A percentile compares a stretch with the other conserved stretches of the same genome.
Conservation (phyloP, 1,140 invertebrate genomes). For the Sinonovacula constricta region DNA sequence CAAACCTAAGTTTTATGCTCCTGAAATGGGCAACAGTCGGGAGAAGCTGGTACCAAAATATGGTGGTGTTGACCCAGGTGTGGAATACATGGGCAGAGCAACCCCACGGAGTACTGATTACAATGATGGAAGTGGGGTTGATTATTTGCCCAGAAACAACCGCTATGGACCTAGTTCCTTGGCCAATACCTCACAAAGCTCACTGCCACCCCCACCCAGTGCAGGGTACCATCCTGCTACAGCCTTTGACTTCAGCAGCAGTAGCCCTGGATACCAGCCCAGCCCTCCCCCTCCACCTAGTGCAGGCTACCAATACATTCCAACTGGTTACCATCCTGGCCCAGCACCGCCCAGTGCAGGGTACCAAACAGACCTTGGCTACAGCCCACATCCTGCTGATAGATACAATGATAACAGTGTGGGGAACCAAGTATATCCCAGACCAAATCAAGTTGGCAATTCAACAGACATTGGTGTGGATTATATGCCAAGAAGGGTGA, state of each 20-base stretch:
- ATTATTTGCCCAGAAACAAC: conserved; percentile 43
- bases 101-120: conserved; percentile 39
- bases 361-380: not conserved
- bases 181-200: too few species aligned
- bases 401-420: conserved; percentile 31
- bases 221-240: too few species aligned
- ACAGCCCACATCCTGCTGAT: not conserved
- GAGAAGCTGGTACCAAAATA: conserved; percentile 7
- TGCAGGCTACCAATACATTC: too few species aligned
- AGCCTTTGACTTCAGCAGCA: too few species aligned
- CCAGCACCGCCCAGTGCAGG: too few species aligned
- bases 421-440: not conserved
- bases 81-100: conserved; percentile 38
- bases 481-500: conserved; percentile 27
- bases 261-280: not conserved
- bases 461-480: conserved; percentile 22
- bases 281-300: too few species aligned
- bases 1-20: conserved; percentile 16
- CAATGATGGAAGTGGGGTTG: conserved; percentile 25
- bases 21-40: not conserved
- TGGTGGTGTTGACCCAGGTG: conserved; percentile 13
- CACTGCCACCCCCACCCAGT: not conserved
- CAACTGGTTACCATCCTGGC: too few species aligned
- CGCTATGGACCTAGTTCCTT: not conserved
- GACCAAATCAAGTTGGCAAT: not conserved